Percentiles rank a stretch among this genome's conserved stretches.
Conservation (phyloP, 2,888 invertebrate genomes). For the Lasioglossum figueresi region DNA sequence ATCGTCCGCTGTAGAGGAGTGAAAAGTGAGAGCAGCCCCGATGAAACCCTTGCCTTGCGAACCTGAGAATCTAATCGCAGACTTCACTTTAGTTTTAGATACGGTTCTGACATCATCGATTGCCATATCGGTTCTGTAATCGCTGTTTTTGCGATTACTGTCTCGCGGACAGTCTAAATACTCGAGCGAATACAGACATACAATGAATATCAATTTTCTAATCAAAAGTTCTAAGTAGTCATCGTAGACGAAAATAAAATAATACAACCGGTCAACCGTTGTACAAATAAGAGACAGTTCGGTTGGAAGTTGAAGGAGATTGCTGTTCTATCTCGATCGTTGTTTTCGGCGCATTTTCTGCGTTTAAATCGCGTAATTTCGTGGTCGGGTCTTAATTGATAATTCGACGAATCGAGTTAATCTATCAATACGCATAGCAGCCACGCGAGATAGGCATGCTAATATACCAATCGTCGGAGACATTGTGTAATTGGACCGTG, state of each 20-base stretch:
- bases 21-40: too few relatives aligned
- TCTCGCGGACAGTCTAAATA: not conserved
- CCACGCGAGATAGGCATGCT: constrained; percentile 11
- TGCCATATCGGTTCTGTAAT: not conserved
- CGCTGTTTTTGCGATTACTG: not conserved
- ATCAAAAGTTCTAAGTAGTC: too few relatives aligned
- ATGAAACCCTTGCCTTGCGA: not conserved
- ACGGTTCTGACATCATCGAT: not conserved
- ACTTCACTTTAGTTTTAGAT: not conserved
- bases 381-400: not conserved
- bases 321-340: too few relatives aligned
- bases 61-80: not conserved
- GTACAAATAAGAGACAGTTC: not conserved
- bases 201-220: not conserved
- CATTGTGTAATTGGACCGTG: constrained; percentile 38
- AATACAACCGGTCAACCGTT: not conserved
- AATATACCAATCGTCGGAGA: constrained; percentile 27
- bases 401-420: constrained; percentile 20
- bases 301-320: not conserved
- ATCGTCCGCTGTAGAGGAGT: not conserved
- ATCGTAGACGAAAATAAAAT: not conserved
- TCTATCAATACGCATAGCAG: constrained; percentile 15
- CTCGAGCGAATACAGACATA: not conserved
- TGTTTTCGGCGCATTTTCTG: not conserved
- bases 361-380: not conserved